Evolutionary conservation across 2,113 vertebrate species (phyloP).

Genomic region (Boulengeromyrus knoepffleri): DNA sequence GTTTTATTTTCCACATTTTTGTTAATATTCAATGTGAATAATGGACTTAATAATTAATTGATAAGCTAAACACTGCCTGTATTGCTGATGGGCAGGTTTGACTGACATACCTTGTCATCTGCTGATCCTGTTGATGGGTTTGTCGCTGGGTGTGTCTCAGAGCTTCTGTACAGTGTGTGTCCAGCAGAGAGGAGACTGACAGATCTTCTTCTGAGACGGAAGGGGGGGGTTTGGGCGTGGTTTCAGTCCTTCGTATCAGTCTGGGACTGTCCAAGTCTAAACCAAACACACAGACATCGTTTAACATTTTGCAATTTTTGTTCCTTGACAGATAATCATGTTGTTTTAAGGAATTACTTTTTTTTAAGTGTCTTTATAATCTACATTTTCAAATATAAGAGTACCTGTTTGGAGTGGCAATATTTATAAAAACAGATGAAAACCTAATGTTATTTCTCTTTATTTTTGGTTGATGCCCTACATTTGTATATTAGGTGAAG

Average conservation of each 20-base stretch:
- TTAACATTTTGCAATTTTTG: not conserved
- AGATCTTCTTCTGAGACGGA: slow-evolving; percentile 91
- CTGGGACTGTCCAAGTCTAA: slow-evolving; percentile 72
- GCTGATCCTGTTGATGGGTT: slow-evolving; percentile 67
- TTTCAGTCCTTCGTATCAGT: slow-evolving; percentile 52
- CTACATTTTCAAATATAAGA: not conserved
- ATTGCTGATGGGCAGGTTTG: slow-evolving; percentile 10
- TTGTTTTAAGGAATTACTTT: not conserved
- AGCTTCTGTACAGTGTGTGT: slow-evolving; percentile 72
- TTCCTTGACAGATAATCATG: not conserved
- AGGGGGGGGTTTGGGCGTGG: slow-evolving; percentile 73
- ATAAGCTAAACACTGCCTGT: not conserved
- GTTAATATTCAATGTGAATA: not conserved
- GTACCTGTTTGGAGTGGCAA: not conserved
- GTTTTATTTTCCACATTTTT: not conserved
- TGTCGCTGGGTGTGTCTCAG: slow-evolving; percentile 70
- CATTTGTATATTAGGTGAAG: not conserved
- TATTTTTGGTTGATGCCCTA: not conserved
- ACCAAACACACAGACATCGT: slow-evolving; percentile 63
- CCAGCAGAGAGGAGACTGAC: slow-evolving; percentile 80
- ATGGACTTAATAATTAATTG: not conserved
- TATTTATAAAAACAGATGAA: not conserved
- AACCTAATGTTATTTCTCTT: not conserved
- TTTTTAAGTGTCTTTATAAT: not conserved
- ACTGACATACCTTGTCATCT: slow-evolving; percentile 58